phyloP scores from a whole-genome alignment of 2,888 invertebrate genomes.

The Nasonovia ribisnigri region DNA sequence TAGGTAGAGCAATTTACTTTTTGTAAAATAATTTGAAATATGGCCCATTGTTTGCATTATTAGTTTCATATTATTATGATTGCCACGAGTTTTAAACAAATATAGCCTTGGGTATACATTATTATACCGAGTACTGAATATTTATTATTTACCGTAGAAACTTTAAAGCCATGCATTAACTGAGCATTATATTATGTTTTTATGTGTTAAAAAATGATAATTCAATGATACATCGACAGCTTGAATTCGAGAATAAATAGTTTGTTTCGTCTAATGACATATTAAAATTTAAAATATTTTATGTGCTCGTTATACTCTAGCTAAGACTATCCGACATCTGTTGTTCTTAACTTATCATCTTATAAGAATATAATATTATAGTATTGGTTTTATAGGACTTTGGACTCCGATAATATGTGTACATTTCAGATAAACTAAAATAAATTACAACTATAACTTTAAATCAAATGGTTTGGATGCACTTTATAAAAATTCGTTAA shows the following conservation, averaged over 20 bases:
- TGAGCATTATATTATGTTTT: background rate
- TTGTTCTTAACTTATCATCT: background rate
- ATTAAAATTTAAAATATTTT: background rate
- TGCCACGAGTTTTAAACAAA: background rate
- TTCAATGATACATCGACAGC: background rate
- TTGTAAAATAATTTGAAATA: conserved; percentile 10
- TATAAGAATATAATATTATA: background rate
- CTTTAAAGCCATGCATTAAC: background rate
- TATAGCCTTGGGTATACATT: background rate
- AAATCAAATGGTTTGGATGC: background rate
- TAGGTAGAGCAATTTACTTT: background rate
- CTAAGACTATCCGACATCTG: background rate
- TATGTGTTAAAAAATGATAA: background rate
- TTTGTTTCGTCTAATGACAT: background rate
- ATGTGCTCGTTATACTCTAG: background rate
- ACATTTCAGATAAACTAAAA: too few species aligned
- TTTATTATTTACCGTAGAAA: background rate
- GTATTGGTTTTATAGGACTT: too few species aligned
- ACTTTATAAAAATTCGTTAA: background rate
- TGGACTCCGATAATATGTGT: too few species aligned
- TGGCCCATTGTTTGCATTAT: background rate
- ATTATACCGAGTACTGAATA: background rate
- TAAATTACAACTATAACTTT: background rate
- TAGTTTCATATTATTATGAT: background rate
- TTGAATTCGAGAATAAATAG: background rate